Evolutionary conservation across 2,888 invertebrate genomes (phyloP), one percentile per base, ranked within the genome.

Genomic region (Hirtodrosophila confusa): DNA sequence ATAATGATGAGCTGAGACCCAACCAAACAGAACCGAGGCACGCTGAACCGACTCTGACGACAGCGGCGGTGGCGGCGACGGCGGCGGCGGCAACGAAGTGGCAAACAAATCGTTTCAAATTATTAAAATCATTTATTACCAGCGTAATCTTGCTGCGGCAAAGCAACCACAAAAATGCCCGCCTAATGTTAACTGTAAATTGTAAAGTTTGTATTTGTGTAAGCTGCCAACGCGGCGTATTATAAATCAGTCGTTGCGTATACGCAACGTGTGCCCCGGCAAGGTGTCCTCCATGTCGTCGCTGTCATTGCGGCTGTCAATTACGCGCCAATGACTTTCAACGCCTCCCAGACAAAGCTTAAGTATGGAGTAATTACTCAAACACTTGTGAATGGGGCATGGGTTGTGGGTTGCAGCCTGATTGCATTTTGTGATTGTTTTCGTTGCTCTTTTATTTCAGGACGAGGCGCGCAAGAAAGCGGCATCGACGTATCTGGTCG

Each of bases 401-500:
- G 8, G 11, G 33, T 10, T 6, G 10, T 35, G 27, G n/a, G 29
- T 40, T 53, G 31, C 7, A 53, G 11, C 49, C 11, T 29, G 7
- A 17, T 56, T 71, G 53, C 60, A 56, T 51, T 49, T 53, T 53
- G 41, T 61, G 51, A 56, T 55, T 47, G 41, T 56, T 45, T 60
- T 35, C 31, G 29, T 48, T 37, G 23, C 17, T 41, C 23, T n/a
- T 17, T 41, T 48, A 47, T 56, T 39, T 24, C 75, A 92, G 92
- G 92, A 92, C 68, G 92, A 92, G 75, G 86, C 91, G 62, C 88
- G 92, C 53, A 92, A 92, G 76, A 95, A 94, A 89, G 91, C 92
- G 39, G 93, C 93, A 37, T 94, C 94, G 73, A 93, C 94, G 3
- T 94, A 94, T 91, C 91, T 94, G 43, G 93, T 93, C 37, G 93